Evolutionary conservation across 2,113 vertebrate genomes (phyloP), one percentile per base, ranked within the genome.

Genomic region (Mugil cephalus): DNA sequence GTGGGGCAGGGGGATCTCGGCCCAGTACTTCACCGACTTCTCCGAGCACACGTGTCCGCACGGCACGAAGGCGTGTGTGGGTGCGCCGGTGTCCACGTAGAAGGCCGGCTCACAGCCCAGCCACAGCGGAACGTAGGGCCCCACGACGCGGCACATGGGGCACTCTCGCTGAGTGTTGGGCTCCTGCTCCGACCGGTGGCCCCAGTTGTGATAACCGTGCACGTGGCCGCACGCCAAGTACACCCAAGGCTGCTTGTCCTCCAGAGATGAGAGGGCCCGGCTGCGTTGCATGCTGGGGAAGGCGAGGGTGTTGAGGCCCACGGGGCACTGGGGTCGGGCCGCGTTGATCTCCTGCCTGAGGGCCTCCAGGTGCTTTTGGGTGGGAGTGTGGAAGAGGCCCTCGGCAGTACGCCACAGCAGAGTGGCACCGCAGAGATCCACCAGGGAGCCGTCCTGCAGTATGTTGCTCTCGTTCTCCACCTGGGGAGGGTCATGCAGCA

Each of bases 201-300:
- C 98, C 98, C 98, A 99, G 94, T 98, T 96, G 91, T 99, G 98
- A 82, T 98, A 96, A 51, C 98, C 98, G 0, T 99, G 98, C 55
- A 99, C 97, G 0, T 99, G 98, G 60, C 97, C 97, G 0, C 98
- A 99, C 61, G 95, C 97, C 87, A 99, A 91, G 84, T 98, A 99
- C 0, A 96, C 97, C 97, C 97, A 99, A 0, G 97, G 97, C 93
- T 98, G 97, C 87, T 99, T 99, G 78, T 99, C 98, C 81, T 99
- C 97, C 19, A 97, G 95, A 30, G 96, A 95, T n/a, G 97, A 95
- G 4, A 98, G 95, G 85, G 96, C 96, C 3, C 98, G 97, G 62
- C 96, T 97, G 78, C 96, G 93, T 55, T 94, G 96, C 93, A 99
- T 97, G 94, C 97, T 99, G 92, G 98, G 98, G 76, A 99, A 99